Percentiles rank a stretch among this genome's conserved stretches.
Evolutionary conservation across 37 sponge, comb jelly and placozoan species (phyloP).

Genomic region (Amphimedon queenslandica): DNA sequence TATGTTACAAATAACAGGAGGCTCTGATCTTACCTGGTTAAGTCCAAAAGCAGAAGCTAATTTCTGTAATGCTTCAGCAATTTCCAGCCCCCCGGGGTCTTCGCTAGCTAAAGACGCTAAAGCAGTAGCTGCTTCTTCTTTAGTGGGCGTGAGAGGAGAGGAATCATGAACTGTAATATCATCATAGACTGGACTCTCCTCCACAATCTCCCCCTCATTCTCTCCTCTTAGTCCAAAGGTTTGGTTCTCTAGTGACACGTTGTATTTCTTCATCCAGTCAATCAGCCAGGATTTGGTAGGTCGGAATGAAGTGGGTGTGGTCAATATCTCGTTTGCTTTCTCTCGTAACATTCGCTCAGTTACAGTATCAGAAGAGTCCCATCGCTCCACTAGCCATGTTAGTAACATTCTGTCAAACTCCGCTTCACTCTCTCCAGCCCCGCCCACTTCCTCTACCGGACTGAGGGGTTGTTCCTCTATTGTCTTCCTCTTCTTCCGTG

Average conservation of each 20-base stretch:
- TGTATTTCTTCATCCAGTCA: slow-evolving; percentile 57
- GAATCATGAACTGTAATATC: slow-evolving; percentile 27
- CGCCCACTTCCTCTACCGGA: slow-evolving; percentile 22
- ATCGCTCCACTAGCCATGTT: slow-evolving; percentile 67
- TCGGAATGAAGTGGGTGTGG: slow-evolving; percentile 39
- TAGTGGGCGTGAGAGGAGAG: slow-evolving; percentile 51
- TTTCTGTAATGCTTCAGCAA: slow-evolving; percentile 65
- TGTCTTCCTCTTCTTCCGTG: slow-evolving; percentile 26
- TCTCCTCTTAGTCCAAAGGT: slow-evolving; percentile 57
- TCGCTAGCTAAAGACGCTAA: slow-evolving; percentile 66
- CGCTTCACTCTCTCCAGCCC: slow-evolving; percentile 47
- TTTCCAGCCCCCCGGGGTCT: slow-evolving; percentile 59
- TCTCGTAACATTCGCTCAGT: slow-evolving; percentile 51
- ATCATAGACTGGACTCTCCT: slow-evolving; percentile 56
- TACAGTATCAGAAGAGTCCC: slow-evolving; percentile 61
- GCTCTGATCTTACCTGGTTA: neutral
- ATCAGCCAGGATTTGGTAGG: slow-evolving; percentile 60
- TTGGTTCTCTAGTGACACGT: slow-evolving; percentile 70
- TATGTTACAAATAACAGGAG: neutral
- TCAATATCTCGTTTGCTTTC: slow-evolving; percentile 62
- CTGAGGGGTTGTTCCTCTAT: slow-evolving; percentile 21
- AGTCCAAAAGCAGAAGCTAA: slow-evolving; percentile 65
- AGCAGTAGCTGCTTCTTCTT: slow-evolving; percentile 69
- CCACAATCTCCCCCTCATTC: slow-evolving; percentile 57
- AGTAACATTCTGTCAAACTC: slow-evolving; percentile 69